Evolutionary conservation across 2,888 invertebrate species (phyloP).

Genomic region (Macrosiphum euphorbiae): DNA sequence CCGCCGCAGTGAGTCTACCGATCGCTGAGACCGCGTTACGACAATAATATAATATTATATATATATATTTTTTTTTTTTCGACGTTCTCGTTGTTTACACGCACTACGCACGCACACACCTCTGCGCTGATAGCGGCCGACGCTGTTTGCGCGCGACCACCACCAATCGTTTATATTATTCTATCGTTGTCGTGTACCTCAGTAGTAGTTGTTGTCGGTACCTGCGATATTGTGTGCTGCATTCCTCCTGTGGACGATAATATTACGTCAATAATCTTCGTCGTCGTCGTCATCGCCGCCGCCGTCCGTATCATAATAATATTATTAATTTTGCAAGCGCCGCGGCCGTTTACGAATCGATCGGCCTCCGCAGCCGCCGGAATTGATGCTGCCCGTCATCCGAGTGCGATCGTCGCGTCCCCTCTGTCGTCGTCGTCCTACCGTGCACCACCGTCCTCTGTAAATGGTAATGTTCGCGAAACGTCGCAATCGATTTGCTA

Average conservation of each 20-base stretch:
- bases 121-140: not conserved
- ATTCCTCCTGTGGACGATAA: no score
- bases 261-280: not conserved
- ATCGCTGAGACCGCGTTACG: not conserved
- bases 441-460: not conserved
- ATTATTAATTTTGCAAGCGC: constrained; percentile 10
- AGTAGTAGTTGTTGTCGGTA: not conserved
- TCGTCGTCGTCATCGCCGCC: not conserved
- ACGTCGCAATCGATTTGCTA: constrained; percentile 31
- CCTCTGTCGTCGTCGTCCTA: constrained; percentile 21
- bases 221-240: no score
- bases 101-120: not conserved
- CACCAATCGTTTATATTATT: not conserved
- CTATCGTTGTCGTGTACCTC: no score
- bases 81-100: not conserved
- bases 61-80: not conserved
- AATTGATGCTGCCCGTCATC: constrained; percentile 44
- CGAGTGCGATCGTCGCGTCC: constrained; percentile 21
- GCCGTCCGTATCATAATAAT: not conserved
- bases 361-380: not conserved
- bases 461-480: constrained; percentile 57
- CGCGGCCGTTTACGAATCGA: constrained; percentile 19
- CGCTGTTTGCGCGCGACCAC: not conserved
- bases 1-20: constrained; percentile 35
- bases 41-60: not conserved